These are phyloP conservation scores for Dynastes tityus DNA, from an alignment of 2,888 invertebrate species.

Conservation along the genomic window DNA sequence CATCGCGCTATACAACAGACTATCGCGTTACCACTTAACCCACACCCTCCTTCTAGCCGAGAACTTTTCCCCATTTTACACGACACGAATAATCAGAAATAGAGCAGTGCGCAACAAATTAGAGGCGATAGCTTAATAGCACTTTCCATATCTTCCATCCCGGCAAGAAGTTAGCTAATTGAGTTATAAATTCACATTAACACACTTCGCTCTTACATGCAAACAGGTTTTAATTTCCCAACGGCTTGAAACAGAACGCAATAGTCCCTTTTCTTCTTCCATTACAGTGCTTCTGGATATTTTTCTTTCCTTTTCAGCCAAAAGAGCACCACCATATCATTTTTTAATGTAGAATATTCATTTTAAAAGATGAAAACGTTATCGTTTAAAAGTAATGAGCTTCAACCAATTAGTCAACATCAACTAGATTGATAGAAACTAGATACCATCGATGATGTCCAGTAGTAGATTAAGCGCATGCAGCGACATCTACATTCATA, in stretches of 20 bases:
- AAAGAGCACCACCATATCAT: too few species aligned
- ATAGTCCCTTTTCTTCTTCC: too few species aligned
- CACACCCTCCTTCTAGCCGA: neutral
- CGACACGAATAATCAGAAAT: neutral
- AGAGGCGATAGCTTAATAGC: constrained; percentile 11
- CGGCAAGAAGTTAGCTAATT: constrained; percentile 9
- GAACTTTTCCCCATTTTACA: neutral
- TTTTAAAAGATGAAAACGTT: neutral
- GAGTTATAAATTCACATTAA: constrained; percentile 35
- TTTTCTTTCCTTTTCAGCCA: too few species aligned
- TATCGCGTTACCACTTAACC: neutral
- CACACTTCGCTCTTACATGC: constrained; percentile 20
- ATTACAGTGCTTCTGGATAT: too few species aligned
- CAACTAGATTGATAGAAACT: neutral
- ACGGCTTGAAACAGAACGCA: neutral
- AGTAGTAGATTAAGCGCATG: too few species aligned
- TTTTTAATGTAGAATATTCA: too few species aligned
- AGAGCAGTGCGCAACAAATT: neutral
- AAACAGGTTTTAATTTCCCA: neutral
- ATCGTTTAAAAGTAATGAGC: neutral
- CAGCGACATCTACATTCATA: too few species aligned
- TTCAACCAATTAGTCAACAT: neutral
- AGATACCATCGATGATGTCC: too few species aligned
- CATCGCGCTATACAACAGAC: neutral
- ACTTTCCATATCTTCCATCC: neutral